A percentile compares a stretch with the other conserved stretches of the same genome.
Conservation (phyloP, 2,797 vertebrate species). For the Esox masquinongy region DNA sequence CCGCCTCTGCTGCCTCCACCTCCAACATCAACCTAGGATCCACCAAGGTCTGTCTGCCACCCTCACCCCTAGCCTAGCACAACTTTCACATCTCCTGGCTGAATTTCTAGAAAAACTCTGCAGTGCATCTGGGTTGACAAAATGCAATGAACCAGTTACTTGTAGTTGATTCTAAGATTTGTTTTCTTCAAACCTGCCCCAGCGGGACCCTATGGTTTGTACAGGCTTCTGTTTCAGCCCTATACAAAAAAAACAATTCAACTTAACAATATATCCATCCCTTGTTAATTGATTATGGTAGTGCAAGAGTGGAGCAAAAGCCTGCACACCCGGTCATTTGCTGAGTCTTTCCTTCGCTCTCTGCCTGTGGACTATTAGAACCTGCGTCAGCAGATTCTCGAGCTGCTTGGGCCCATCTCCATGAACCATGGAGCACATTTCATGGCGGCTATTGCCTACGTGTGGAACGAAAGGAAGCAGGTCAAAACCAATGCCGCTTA, state of each 20-base stretch:
- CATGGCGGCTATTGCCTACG: constrained; percentile 98
- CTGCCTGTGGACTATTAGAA: constrained; percentile 73
- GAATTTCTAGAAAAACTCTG: too few relatives aligned
- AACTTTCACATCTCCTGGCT: background rate
- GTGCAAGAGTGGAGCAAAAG: background rate
- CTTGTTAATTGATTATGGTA: background rate
- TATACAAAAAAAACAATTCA: background rate
- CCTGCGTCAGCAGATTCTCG: constrained; percentile 94
- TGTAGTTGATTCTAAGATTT: background rate
- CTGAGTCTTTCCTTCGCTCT: background rate
- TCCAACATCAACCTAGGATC: constrained; percentile 97
- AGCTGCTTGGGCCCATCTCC: constrained; percentile 95
- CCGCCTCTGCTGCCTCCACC: constrained; percentile 84
- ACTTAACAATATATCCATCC: background rate
- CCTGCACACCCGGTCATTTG: background rate
- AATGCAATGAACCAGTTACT: background rate
- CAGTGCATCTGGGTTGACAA: background rate
- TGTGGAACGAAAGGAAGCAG: constrained; percentile 96
- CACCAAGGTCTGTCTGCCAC: constrained; percentile 84
- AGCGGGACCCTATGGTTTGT: background rate
- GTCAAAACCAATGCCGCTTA: constrained; percentile 82
- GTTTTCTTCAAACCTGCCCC: background rate
- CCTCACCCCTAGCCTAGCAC: background rate
- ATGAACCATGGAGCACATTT: constrained; percentile 99
- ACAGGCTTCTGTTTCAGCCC: background rate